Base-by-base conservation (phyloP, 2,113 vertebrate species). In the Stigmatopora nigra region DNA sequence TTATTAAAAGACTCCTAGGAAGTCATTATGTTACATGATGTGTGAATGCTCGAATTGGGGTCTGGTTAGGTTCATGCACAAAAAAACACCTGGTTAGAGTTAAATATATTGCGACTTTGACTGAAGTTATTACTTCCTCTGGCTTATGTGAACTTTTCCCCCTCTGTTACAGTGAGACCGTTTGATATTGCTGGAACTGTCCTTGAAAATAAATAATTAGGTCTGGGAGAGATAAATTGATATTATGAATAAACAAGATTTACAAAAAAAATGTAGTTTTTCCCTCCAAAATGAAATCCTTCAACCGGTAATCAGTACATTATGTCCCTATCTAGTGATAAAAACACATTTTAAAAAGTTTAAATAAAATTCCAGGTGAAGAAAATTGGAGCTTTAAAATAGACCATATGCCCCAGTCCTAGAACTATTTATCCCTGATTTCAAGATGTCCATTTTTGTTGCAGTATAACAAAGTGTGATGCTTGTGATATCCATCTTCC, bases 51-150 rank as follows among this genome's bases (percentile, higher is more conserved):
- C 41, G 14, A 44, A 45, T 15, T 61, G 59, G 44, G 59, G 38
- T 61, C 38, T 61, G 59, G n/a, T 61, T 61, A 41, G 59, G 59
- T 44, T 61, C 22, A 61, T 45, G 38, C n/a, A 1, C 59, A 61
- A 20, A 61, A n/a, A 22, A 61, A 41, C 15, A 61, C 59, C 19
- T 61, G 59, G 59, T 45, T 22, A 22, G n/a, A 20, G 59, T 61
- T 61, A 61, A 8, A 31, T 20, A 46, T 44, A 61, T 45, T 61
- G 36, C n/a, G 38, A 41, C 59, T 61, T 61, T 20, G 36, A 1
- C 20, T 45, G 20, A 61, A 61, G 59, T 61, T 61, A 61, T 61
- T 45, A 44, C 59, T 61, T 61, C 59, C 41, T 45, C 59, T n/a
- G 41, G n/a, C 13, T 19, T 11, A 35, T 61, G 38, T 44, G 41